Conservation (phyloP, 2,797 vertebrate genomes). For the Myripristis murdjan region DNA sequence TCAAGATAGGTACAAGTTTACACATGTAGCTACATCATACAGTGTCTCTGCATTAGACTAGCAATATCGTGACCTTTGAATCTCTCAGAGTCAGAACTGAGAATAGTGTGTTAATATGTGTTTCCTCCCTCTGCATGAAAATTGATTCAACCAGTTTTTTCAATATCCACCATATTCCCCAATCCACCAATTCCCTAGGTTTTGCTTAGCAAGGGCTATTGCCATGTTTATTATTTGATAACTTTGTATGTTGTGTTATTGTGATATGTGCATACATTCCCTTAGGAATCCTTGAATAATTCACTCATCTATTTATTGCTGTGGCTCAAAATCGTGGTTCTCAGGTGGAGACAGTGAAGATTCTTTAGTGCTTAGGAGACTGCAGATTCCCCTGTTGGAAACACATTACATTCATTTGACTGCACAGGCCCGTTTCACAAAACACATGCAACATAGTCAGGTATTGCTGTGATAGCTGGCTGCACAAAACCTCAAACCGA, state of each 20-base stretch:
- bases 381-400: too few relatives aligned
- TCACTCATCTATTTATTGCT: constrained; percentile 12
- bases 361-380: background rate
- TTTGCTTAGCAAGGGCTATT: background rate
- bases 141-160: constrained; percentile 13
- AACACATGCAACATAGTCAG: too few relatives aligned
- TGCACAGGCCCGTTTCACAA: too few relatives aligned
- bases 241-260: background rate
- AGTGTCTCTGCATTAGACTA: too few relatives aligned
- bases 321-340: constrained; percentile 1
- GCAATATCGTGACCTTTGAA: too few relatives aligned
- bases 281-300: constrained; percentile 11
- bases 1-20: too few relatives aligned
- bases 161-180: background rate
- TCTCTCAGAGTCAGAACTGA: background rate
- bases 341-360: background rate
- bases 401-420: too few relatives aligned
- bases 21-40: too few relatives aligned
- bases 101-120: background rate
- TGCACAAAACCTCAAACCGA: too few relatives aligned
- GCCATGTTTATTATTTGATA: constrained; percentile 6
- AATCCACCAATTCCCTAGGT: constrained; percentile 2
- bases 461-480: too few relatives aligned
- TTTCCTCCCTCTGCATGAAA: constrained; percentile 5
- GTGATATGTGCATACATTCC: constrained; percentile 19